These are phyloP conservation scores for Myiotriccus ornatus DNA, from an alignment of 2,797 vertebrate species.

Conservation along the genomic window DNA sequence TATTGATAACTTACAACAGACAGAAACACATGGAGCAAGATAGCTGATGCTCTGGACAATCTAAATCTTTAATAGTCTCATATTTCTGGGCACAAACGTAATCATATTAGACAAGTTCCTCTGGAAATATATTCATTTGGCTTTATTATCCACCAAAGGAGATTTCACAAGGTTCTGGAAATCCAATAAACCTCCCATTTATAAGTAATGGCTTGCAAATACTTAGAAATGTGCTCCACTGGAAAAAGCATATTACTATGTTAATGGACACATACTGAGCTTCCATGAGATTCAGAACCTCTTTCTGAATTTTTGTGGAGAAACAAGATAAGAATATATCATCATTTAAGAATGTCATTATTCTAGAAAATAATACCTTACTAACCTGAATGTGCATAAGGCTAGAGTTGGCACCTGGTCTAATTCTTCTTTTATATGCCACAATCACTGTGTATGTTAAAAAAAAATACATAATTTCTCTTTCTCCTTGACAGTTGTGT, in stretches of 20 bases:
- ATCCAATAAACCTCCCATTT: conserved; percentile 57
- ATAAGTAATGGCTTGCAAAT: conserved; percentile 48
- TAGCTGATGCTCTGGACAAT: neutral
- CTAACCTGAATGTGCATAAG: neutral
- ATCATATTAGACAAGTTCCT: conserved; percentile 43
- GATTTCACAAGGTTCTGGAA: conserved; percentile 46
- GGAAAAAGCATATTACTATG: conserved; percentile 44
- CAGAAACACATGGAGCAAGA: neutral
- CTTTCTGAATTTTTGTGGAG: conserved; percentile 16
- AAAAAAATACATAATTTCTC: neutral
- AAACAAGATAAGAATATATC: conserved; percentile 36
- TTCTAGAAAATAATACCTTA: conserved; percentile 11
- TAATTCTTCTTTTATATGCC: neutral
- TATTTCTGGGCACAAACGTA: conserved; percentile 26
- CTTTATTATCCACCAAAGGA: conserved; percentile 48
- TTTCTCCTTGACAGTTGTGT: neutral
- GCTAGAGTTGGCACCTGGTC: neutral
- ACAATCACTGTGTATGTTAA: neutral
- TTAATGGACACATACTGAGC: conserved; percentile 44
- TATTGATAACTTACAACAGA: neutral
- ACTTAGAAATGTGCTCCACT: conserved; percentile 24
- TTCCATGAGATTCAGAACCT: conserved; percentile 5
- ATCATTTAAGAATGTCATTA: neutral
- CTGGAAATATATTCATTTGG: conserved; percentile 52
- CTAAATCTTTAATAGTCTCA: neutral